Base-by-base conservation (phyloP, 2,113 vertebrate genomes). In the Apaloderma vittatum region DNA sequence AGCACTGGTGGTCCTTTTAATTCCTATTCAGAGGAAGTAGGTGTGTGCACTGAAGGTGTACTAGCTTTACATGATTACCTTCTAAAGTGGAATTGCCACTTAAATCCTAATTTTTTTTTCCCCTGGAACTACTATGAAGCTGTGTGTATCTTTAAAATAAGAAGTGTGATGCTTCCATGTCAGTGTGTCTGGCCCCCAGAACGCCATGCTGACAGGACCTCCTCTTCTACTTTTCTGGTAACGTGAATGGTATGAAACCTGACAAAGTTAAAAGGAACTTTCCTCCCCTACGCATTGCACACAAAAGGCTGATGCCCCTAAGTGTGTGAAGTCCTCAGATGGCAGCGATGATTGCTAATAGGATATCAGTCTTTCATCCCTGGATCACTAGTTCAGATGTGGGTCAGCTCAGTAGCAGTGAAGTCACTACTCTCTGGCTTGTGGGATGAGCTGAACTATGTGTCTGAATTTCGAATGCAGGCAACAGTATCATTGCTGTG, bases 401-500 rank as follows among this genome's bases (percentile, higher is more conserved):
- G 75, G 79, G 86, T 95, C 90, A 82, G 65, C 32, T 81, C 48
- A 15, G 75, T 11, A 87, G 91, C 52, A 9, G 32, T 48, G 0
- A 11, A 74, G 83, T 55, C 6, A 3, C 68, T 54, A 0, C 27
- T 66, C 0, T 27, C 65, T 82, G 54, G 15, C 43, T 54, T 45
- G 70, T 73, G 67, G 36, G 59, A 29, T 48, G 55, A 84, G 43
- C 48, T 74, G 29, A 66, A 59, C 18, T 2, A 26, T 23, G 32
- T 19, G 37, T 4, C 68, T 83, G 63, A 34, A 54, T 79, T 87
- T 43, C 61, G 59, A 70, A 36, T 43, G 5, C 29, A 37, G 32
- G 11, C 12, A 29, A 1, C 36, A 0, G 0, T 32, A 8, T 11
- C 11, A 2, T 0, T 75, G n/a, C 52, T 54, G 0, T 85, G 79